Percentiles rank a stretch among this genome's conserved stretches.
Conservation (phyloP, 2,888 invertebrate genomes). For the Machimus rusticus region DNA sequence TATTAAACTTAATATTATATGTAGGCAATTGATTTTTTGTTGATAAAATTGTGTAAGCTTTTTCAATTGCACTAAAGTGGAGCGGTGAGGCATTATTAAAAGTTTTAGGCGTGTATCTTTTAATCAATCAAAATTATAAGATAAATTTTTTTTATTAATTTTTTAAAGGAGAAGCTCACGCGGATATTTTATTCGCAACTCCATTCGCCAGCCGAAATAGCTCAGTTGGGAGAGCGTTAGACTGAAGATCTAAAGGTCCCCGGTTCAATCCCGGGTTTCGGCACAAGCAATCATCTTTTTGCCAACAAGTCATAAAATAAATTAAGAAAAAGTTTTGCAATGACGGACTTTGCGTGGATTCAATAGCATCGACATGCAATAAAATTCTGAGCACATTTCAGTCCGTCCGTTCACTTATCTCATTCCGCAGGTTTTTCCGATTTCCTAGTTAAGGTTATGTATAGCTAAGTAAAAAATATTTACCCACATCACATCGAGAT, state of each 20-base stretch:
- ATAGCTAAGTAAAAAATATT: not conserved
- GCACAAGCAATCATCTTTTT: too few species aligned
- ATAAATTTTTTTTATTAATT: too few species aligned
- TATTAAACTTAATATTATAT: too few species aligned
- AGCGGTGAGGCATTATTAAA: too few species aligned
- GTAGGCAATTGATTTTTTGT: too few species aligned
- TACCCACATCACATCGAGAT: not conserved
- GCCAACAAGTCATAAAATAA: not conserved
- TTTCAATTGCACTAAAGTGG: too few species aligned
- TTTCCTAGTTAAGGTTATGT: not conserved
- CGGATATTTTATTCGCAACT: not conserved
- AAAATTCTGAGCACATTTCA: not conserved
- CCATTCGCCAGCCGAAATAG: constrained; percentile 70
- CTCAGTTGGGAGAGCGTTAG: constrained; percentile 84
- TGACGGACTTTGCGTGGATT: not conserved
- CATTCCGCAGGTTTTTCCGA: not conserved
- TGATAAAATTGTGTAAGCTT: too few species aligned
- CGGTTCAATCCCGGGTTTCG: constrained; percentile 79
- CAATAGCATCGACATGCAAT: not conserved
- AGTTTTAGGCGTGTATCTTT: too few species aligned
- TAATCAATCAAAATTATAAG: too few species aligned
- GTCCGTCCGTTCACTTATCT: not conserved
- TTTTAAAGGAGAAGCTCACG: not conserved
- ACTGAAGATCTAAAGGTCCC: constrained; percentile 80
- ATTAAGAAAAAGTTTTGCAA: not conserved